Evolutionary conservation across 2,113 vertebrate species (phyloP), one percentile per base, ranked within the genome.

Genomic region (Penelope pileata): DNA sequence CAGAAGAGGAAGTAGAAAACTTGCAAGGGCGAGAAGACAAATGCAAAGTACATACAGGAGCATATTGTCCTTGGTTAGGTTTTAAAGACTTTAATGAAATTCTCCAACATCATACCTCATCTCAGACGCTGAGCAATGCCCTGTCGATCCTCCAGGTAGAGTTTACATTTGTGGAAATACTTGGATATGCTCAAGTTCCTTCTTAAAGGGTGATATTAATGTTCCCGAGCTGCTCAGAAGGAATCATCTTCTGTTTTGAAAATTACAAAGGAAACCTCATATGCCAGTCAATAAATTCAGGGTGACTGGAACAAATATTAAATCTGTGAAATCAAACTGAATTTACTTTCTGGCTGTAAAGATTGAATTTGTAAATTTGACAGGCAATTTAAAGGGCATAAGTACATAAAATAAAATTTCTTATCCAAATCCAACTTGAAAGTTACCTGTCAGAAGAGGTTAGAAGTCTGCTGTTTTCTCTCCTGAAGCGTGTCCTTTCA

Each of bases 361-460:
- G 92, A 94, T 95, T 96, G 95, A 93, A 96, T 98, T 97, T 96
- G 94, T 95, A 91, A 96, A 97, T 97, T 96, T 97, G 97, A 97
- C 96, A 97, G 96, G 84, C 92, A 96, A 87, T 97, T 97, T 96
- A 96, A 97, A 97, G 93, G 96, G 83, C 97, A 97, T 82, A 96
- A 96, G 96, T 96, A 94, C 94, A 93, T 78, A 96, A 97, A 97
- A 94, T 94, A 96, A 89, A 95, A 96, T 96, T 89, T 95, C 63
- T 94, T 97, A 88, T 43, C 95, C 96, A 97, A 98, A 98, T 96
- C 91, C 93, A 98, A 94, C 83, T 96, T 97, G 77, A 98, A 98
- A 98, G 97, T 98, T 98, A 98, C 97, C 98, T 99, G 98, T 99
- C 98, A 99, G 92, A 98, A 98, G 97, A 97, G 95, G 98, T 99